Percentiles rank a stretch among this genome's conserved stretches.
Evolutionary conservation across 2,113 vertebrate species (phyloP).

Genomic region (Callorhinus ursinus): DNA sequence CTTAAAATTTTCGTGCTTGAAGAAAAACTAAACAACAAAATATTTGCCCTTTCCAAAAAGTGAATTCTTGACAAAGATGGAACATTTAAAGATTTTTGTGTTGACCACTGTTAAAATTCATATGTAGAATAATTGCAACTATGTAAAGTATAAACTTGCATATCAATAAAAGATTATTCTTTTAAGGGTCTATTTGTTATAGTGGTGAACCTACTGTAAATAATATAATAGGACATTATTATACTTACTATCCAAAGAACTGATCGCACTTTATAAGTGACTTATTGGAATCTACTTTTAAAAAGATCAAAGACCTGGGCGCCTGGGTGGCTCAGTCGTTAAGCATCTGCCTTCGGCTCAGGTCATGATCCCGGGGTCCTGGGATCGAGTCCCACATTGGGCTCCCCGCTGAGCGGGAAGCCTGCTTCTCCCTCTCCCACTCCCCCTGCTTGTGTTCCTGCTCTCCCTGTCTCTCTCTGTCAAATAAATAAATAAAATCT

Average conservation of each 20-base stretch:
- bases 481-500: too few species aligned
- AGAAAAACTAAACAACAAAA: background rate
- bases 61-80: background rate
- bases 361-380: too few species aligned
- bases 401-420: too few species aligned
- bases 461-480: too few species aligned
- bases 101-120: background rate
- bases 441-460: too few species aligned
- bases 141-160: background rate
- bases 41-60: background rate
- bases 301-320: background rate
- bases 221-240: background rate
- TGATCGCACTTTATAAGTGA: conserved; percentile 15
- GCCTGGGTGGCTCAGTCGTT: too few species aligned
- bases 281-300: background rate
- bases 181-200: background rate
- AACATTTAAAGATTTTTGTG: background rate
- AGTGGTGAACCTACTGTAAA: background rate
- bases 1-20: background rate
- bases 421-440: too few species aligned
- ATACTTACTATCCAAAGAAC: background rate
- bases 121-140: background rate
- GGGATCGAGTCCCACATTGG: too few species aligned
- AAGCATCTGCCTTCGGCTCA: too few species aligned
- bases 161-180: background rate